These are phyloP conservation scores for Euzophera pinguis DNA, from an alignment of 2,888 invertebrate genomes.

Conservation along the genomic window DNA sequence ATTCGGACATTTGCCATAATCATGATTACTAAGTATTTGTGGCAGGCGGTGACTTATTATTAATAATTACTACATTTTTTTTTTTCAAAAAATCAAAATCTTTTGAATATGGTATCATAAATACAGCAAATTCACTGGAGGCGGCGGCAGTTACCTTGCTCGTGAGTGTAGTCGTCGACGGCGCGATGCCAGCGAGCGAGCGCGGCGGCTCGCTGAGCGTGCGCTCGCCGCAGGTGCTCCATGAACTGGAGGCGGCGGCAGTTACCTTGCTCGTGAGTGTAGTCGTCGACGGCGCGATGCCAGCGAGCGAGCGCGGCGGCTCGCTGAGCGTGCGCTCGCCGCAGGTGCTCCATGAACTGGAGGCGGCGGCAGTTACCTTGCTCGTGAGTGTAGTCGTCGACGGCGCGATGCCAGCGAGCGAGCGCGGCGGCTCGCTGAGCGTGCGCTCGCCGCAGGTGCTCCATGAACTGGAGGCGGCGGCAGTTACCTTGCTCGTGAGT, in stretches of 20 bases:
- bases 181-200: constrained; percentile 85
- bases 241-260: constrained; percentile 86
- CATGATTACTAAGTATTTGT: too few species aligned
- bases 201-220: constrained; percentile 81
- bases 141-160: constrained; percentile 80
- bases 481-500: too few species aligned
- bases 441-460: too few species aligned
- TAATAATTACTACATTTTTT: too few species aligned
- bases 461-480: constrained; percentile 85
- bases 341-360: constrained; percentile 86
- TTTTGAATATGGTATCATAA: too few species aligned
- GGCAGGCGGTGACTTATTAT: too few species aligned
- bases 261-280: constrained; percentile 84
- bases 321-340: constrained; percentile 82
- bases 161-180: constrained; percentile 86
- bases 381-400: too few species aligned
- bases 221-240: constrained; percentile 84
- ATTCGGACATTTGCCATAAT: too few species aligned
- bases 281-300: constrained; percentile 83
- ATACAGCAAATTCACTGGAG: too few species aligned
- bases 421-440: too few species aligned
- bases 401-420: too few species aligned
- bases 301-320: constrained; percentile 82
- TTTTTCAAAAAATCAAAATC: too few species aligned
- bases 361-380: constrained; percentile 88